Conservation (phyloP, 1,140 invertebrate species). For the Olivierus martensii region DNA sequence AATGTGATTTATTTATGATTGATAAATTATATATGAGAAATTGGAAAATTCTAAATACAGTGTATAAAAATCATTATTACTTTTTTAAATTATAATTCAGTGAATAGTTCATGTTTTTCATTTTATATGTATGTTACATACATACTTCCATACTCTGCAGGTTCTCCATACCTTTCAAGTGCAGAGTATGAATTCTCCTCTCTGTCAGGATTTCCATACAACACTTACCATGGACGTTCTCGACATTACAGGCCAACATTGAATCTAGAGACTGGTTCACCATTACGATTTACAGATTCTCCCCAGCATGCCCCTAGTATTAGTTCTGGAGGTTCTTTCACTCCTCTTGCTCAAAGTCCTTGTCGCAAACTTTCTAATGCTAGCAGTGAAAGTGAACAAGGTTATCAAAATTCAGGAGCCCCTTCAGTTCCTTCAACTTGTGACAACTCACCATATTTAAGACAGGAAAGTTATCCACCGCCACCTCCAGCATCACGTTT, state of each 20-base stretch:
- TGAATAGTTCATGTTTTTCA: background rate
- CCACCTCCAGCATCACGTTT: background rate
- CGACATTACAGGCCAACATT: slow-evolving; percentile 52
- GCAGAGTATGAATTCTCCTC: slow-evolving; percentile 43
- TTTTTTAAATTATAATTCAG: background rate
- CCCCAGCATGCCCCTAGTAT: slow-evolving; percentile 44
- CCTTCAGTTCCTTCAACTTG: slow-evolving; percentile 3
- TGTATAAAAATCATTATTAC: too few relatives aligned
- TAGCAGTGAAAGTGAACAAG: slow-evolving; percentile 38
- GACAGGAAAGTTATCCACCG: background rate
- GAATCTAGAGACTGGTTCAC: slow-evolving; percentile 38
- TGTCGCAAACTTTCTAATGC: slow-evolving; percentile 50
- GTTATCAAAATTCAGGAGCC: slow-evolving; percentile 20
- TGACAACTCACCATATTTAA: background rate
- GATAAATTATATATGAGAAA: too few relatives aligned
- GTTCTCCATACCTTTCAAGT: background rate
- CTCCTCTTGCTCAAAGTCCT: slow-evolving; percentile 29
- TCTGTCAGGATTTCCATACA: slow-evolving; percentile 52
- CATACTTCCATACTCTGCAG: background rate
- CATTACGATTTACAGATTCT: slow-evolving; percentile 58
- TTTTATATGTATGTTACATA: background rate
- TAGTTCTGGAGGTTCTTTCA: background rate
- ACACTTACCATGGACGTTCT: slow-evolving; percentile 79
- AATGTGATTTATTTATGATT: too few relatives aligned
- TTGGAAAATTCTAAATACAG: too few relatives aligned